phyloP scores from a whole-genome alignment of 2,797 vertebrate species.

The Neostethus bicornis region DNA sequence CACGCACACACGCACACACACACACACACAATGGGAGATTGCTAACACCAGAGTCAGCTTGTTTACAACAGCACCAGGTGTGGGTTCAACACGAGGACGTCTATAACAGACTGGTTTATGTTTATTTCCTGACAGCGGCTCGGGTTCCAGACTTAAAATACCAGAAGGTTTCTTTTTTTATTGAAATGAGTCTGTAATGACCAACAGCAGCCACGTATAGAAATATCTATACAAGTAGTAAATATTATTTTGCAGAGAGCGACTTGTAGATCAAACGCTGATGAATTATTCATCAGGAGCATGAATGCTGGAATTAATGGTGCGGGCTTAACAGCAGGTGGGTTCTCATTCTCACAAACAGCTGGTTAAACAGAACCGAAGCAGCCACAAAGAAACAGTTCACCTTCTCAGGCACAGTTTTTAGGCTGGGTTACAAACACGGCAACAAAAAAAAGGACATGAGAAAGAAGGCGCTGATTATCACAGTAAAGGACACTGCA shows the following conservation, averaged over 20 bases:
- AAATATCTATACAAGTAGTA: background rate
- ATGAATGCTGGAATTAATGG: conserved; percentile 25
- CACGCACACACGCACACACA: too few relatives aligned
- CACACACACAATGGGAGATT: too few relatives aligned
- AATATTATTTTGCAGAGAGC: conserved; percentile 12
- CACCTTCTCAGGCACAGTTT: conserved; percentile 15
- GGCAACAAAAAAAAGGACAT: conserved; percentile 14
- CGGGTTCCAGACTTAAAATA: conserved; percentile 12
- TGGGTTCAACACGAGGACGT: conserved; percentile 42
- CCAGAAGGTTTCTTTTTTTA: conserved; percentile 5
- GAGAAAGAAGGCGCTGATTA: too few relatives aligned
- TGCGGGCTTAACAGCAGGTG: conserved; percentile 21
- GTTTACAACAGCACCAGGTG: conserved; percentile 11
- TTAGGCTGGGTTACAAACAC: conserved; percentile 34
- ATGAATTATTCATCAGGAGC: conserved; percentile 56
- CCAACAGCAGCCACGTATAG: conserved; percentile 7
- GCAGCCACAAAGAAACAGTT: conserved; percentile 20
- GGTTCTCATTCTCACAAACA: conserved; percentile 35
- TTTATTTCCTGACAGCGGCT: conserved; percentile 19
- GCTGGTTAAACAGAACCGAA: conserved; percentile 43
- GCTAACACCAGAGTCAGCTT: conserved; percentile 6
- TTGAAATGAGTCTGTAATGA: conserved; percentile 19
- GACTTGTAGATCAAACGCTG: conserved; percentile 29
- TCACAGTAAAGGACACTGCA: too few relatives aligned
- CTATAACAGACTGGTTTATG: conserved; percentile 18